Evolutionary conservation across 1,140 invertebrate genomes (phyloP), one percentile per base, ranked within the genome.

Genomic region (Gryon sp.): DNA sequence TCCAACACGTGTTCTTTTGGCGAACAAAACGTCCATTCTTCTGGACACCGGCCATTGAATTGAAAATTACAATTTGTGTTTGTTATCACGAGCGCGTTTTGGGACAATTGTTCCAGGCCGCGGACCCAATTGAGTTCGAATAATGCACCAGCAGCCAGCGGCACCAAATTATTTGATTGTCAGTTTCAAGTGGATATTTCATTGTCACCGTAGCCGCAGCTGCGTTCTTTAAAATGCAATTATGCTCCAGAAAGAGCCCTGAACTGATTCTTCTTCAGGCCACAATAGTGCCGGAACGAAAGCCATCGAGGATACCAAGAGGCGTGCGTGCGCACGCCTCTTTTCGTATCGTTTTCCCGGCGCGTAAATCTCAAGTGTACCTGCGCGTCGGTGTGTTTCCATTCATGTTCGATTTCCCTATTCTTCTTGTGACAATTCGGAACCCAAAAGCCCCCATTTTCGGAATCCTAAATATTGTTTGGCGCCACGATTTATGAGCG

Each of bases 181-280:
- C 40, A 36, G 12, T 34, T 26, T 82, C 73, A 75, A 80, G 78
- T 80, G 63, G 76, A 11, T 30, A 14, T 5, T 6, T 30, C 52
- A 66, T 77, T 73, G 74, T 73, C 41, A 50, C 11, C 28, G 59
- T 24, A 46, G 52, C 46, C 43, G 53, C 62, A 73, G 78, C 70
- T 70, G 78, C 70, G 19, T 4, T 53, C 66, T 72, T 82, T 79
- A 79, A 80, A 80, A 68, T 30, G 77, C 77, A 82, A 80, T 82
- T 82, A 82, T 82, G 74, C 43, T 12, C 48, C 32, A 38, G 41
- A 63, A 41, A 48, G 53, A 40, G 57, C 34, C 74, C 11, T 43
- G 63, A 66, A 34, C 45, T 38, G 57, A 78, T 78, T 72, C 63
- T 50, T 57, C 40, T 26, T 9, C 32, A 11, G n/a, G 34, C 32